Evolutionary conservation across 2,113 vertebrate species (phyloP).

Genomic region (Parotia lawesii): DNA sequence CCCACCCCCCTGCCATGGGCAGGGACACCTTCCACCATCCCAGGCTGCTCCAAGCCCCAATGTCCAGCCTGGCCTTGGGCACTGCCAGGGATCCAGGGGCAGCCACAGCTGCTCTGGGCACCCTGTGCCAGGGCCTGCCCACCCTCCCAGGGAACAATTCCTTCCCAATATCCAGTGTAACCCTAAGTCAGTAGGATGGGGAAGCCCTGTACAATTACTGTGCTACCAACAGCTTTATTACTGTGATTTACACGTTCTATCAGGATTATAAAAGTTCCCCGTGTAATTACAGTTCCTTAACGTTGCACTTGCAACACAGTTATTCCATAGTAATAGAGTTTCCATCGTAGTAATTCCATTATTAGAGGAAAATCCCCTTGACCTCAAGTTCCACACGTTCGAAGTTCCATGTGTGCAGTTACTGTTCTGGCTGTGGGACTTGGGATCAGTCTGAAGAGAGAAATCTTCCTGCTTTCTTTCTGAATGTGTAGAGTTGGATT

Average conservation of each 20-base stretch:
- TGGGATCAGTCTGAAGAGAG: background rate
- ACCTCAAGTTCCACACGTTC: background rate
- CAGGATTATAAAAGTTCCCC: constrained; percentile 36
- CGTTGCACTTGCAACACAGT: background rate
- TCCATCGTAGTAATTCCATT: constrained; percentile 52
- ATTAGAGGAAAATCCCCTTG: constrained; percentile 36
- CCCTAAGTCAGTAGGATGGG: background rate
- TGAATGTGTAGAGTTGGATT: background rate
- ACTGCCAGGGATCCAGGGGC: background rate
- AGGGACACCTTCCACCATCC: background rate
- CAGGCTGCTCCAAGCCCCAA: background rate
- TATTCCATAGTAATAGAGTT: constrained; percentile 33
- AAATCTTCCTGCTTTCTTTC: background rate
- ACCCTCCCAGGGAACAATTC: background rate
- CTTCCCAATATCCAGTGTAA: background rate
- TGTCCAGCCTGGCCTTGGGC: background rate
- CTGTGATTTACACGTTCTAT: constrained; percentile 38
- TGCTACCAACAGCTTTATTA: constrained; percentile 56
- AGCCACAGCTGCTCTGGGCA: background rate
- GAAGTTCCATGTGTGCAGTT: background rate
- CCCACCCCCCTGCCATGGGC: background rate
- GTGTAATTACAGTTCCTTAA: constrained; percentile 28
- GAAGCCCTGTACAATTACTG: constrained; percentile 33
- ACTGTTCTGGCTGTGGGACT: background rate
- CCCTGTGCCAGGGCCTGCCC: background rate